A percentile compares a stretch with the other conserved stretches of the same genome.
phyloP scores from a whole-genome alignment of 2,113 vertebrate species.

The Phalacrocorax carbo region DNA sequence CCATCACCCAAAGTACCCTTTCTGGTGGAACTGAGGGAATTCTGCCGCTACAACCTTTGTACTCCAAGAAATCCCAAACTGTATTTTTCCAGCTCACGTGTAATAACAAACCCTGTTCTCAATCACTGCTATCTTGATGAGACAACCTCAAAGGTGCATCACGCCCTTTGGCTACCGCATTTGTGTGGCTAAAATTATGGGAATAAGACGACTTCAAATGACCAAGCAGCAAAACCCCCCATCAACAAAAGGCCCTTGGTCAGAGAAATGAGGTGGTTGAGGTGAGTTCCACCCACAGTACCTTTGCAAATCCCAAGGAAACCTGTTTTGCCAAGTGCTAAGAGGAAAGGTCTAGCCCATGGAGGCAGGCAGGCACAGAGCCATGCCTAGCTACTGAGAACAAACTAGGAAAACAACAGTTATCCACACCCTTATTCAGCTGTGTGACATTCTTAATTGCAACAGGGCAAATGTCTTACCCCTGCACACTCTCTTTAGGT shows the following conservation, averaged over 20 bases:
- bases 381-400: background rate
- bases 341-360: background rate
- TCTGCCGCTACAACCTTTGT: background rate
- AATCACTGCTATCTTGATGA: accelerated
- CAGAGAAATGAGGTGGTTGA: background rate
- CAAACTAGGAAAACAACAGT: background rate
- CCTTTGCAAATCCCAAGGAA: background rate
- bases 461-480: background rate
- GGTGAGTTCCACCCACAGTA: background rate
- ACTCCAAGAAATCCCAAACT: background rate
- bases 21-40: background rate
- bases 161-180: background rate
- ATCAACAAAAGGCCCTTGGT: background rate
- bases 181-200: background rate
- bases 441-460: background rate
- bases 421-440: background rate
- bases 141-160: background rate
- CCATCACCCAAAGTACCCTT: background rate
- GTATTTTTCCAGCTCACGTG: background rate
- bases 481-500: background rate
- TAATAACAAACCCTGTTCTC: background rate
- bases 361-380: background rate
- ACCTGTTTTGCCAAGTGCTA: background rate
- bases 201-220: accelerated
- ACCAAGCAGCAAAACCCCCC: background rate